Conservation (phyloP, 2,113 vertebrate species). For the Orientallactaga bullata region DNA sequence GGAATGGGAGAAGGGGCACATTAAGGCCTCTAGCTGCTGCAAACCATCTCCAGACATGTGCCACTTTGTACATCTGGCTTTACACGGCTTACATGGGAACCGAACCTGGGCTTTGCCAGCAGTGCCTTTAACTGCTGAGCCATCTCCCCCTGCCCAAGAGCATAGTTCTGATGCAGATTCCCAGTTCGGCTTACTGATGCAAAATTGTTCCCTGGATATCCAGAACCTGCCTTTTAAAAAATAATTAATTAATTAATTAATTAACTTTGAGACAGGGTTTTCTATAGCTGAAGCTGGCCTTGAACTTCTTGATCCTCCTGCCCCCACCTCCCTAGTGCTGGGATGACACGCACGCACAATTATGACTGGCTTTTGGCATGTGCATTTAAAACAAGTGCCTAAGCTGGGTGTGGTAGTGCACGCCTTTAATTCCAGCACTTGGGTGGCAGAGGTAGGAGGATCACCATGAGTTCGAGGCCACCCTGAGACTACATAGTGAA, state of each 20-base stretch:
- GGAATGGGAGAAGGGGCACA: too few relatives aligned
- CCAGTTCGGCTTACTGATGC: background rate
- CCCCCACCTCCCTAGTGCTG: background rate
- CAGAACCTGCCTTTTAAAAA: background rate
- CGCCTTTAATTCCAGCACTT: too few relatives aligned
- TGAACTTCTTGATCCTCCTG: background rate
- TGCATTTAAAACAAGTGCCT: background rate
- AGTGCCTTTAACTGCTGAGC: too few relatives aligned
- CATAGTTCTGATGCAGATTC: background rate
- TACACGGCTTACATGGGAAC: too few relatives aligned
- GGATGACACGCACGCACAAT: background rate
- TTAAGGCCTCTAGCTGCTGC: too few relatives aligned
- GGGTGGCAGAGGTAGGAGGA: too few relatives aligned
- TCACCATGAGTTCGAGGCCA: too few relatives aligned
- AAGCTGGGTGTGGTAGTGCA: too few relatives aligned
- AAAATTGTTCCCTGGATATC: background rate
- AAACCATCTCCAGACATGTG: too few relatives aligned
- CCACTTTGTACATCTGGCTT: too few relatives aligned
- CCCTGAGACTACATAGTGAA: too few relatives aligned
- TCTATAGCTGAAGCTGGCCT: background rate
- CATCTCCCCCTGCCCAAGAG: background rate
- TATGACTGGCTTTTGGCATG: background rate
- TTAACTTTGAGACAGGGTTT: background rate
- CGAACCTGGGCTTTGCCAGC: too few relatives aligned
- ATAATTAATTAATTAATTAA: background rate